Evolutionary conservation across 2,888 invertebrate genomes (phyloP).

Genomic region (Phania funesta): DNA sequence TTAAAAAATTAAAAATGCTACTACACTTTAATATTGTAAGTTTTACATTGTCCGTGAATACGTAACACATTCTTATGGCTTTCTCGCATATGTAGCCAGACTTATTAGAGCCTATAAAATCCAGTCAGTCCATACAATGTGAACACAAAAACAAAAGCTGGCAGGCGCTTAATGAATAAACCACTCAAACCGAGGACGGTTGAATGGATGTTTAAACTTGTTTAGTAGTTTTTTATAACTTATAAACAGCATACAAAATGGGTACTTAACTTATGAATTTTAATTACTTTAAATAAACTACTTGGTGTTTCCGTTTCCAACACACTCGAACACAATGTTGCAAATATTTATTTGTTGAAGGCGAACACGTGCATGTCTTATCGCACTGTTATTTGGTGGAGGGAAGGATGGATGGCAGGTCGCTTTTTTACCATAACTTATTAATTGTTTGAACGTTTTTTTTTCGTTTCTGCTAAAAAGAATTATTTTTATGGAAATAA

Average conservation of each 20-base stretch:
- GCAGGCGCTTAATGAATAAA: neutral
- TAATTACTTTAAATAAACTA: slow-evolving; percentile 45
- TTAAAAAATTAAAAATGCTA: too few relatives aligned
- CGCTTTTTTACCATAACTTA: slow-evolving; percentile 21
- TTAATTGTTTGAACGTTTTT: neutral
- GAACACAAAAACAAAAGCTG: too few relatives aligned
- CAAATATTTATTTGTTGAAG: slow-evolving; percentile 38
- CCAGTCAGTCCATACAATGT: too few relatives aligned
- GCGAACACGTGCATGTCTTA: slow-evolving; percentile 47
- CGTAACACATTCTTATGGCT: too few relatives aligned
- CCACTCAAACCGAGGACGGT: neutral
- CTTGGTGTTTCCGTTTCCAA: slow-evolving; percentile 49
- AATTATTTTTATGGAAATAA: too few relatives aligned
- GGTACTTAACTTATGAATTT: slow-evolving; percentile 55
- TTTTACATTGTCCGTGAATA: too few relatives aligned
- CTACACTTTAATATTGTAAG: too few relatives aligned
- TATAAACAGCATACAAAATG: slow-evolving; percentile 19
- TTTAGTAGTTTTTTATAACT: neutral
- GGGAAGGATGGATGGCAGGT: neutral
- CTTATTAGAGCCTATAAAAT: too few relatives aligned
- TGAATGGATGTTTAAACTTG: neutral
- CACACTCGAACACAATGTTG: slow-evolving; percentile 48
- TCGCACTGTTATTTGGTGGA: slow-evolving; percentile 10
- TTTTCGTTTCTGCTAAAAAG: neutral
- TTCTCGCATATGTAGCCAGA: too few relatives aligned